Base-by-base conservation (phyloP, 1,140 invertebrate species). In the Oppia nitens region DNA sequence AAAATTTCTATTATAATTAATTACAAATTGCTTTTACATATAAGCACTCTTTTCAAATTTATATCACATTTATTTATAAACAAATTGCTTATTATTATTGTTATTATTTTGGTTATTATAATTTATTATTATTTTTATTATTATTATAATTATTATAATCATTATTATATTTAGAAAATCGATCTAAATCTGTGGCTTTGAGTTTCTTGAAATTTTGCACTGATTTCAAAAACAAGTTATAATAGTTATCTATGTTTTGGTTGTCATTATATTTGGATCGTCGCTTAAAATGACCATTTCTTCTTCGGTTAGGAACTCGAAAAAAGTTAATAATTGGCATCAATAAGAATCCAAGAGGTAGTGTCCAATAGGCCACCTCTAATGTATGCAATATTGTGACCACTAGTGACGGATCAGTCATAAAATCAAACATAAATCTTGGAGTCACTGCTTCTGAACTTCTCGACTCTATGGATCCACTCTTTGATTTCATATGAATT, bases 241-340 rank as follows among this genome's bases (percentile, higher is more conserved):
- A n/a, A n/a, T n/a, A n/a, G n/a, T n/a, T n/a, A n/a, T n/a, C n/a
- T n/a, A n/a, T n/a, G n/a, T n/a, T n/a, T n/a, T n/a, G n/a, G n/a
- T n/a, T n/a, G n/a, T n/a, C n/a, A n/a, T n/a, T n/a, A n/a, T n/a
- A n/a, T n/a, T n/a, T n/a, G 32, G 17, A 40, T 40, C 32, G 17
- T 40, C 32, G 32, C 32, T 26, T 53, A 28, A 28, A 53, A 9
- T 6, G 55, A 49, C 4, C 4, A 17, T 26, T 57, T 49, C 56
- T 11, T 14, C 59, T 53, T 47, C 48, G 47, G 32, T 60, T 63
- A 47, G 62, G 62, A 21, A 60, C 40, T 47, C 62, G 53, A 32
- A 63, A 60, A 20, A 63, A 32, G 29, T 63, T 63, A 25, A 63
- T 57, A 20, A 63, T 57, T 49, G 62, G 62, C 48, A 29, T 61